phyloP scores from a whole-genome alignment of 2,113 vertebrate species.

The Dendropsophus ebraccatus region DNA sequence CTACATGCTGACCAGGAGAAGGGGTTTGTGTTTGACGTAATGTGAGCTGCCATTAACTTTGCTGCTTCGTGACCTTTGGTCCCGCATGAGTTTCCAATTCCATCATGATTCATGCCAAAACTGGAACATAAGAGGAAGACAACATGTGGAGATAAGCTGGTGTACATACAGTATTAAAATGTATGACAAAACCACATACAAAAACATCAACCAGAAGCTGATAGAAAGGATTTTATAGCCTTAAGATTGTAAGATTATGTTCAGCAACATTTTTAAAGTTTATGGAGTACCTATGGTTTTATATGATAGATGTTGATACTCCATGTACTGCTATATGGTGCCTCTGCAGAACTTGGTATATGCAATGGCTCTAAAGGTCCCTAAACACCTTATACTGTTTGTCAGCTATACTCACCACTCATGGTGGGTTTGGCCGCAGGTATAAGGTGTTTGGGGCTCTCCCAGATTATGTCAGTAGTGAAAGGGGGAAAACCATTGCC shows the following conservation, averaged over 20 bases:
- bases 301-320: no score
- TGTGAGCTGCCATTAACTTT: slow-evolving; percentile 98
- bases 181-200: not conserved
- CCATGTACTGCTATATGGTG: no score
- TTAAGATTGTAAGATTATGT: not conserved
- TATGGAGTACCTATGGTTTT: no score
- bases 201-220: not conserved
- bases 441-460: no score
- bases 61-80: slow-evolving; percentile 98
- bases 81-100: slow-evolving; percentile 97
- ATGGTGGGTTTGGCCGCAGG: no score
- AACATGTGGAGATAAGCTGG: slow-evolving; percentile 54
- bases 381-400: no score
- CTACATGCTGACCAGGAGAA: slow-evolving; percentile 99
- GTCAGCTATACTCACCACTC: no score
- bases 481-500: no score
- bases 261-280: no score
- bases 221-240: not conserved
- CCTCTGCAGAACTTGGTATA: no score
- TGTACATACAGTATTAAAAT: not conserved
- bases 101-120: slow-evolving; percentile 99
- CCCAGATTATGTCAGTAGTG: no score
- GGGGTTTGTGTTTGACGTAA: slow-evolving; percentile 98
- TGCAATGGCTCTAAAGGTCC: no score
- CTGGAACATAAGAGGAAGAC: slow-evolving; percentile 74